Conservation (phyloP, 2,797 vertebrate species). For the Anolis apletophallus region DNA sequence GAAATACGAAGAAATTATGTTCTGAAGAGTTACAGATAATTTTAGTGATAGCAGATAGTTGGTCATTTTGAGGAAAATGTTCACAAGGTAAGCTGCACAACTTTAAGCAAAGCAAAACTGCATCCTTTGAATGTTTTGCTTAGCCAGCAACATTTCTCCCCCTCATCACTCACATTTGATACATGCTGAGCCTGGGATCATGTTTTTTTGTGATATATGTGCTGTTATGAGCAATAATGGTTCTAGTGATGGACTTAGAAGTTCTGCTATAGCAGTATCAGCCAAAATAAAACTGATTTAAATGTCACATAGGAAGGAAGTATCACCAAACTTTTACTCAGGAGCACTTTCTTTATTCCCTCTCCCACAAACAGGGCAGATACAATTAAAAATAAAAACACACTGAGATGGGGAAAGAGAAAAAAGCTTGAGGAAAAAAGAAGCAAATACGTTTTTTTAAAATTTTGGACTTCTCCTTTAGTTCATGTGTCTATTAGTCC, state of each 20-base stretch:
- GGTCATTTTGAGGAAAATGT: not conserved
- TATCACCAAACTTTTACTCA: not conserved
- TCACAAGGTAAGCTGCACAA: not conserved
- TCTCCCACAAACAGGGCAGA: not conserved
- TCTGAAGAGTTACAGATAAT: not conserved
- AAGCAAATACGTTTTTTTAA: not conserved
- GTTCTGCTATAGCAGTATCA: slow-evolving; percentile 5
- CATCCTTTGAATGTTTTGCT: not conserved
- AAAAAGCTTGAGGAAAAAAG: not conserved
- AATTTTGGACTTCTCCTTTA: not conserved
- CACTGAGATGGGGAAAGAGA: too few relatives aligned
- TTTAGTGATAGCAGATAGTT: not conserved
- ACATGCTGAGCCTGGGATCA: not conserved
- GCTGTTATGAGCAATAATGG: slow-evolving; percentile 1
- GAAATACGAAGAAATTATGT: not conserved
- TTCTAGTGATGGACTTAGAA: slow-evolving; percentile 5
- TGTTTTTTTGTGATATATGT: not conserved
- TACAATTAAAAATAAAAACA: not conserved
- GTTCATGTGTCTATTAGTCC: not conserved
- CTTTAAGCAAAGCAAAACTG: too few relatives aligned
- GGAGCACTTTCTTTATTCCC: not conserved
- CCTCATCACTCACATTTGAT: not conserved
- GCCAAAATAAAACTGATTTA: not conserved
- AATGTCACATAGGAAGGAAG: not conserved
- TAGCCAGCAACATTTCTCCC: not conserved